phyloP scores from a whole-genome alignment of 2,888 invertebrate species.

The Drosophila pseudotalamancana region DNA sequence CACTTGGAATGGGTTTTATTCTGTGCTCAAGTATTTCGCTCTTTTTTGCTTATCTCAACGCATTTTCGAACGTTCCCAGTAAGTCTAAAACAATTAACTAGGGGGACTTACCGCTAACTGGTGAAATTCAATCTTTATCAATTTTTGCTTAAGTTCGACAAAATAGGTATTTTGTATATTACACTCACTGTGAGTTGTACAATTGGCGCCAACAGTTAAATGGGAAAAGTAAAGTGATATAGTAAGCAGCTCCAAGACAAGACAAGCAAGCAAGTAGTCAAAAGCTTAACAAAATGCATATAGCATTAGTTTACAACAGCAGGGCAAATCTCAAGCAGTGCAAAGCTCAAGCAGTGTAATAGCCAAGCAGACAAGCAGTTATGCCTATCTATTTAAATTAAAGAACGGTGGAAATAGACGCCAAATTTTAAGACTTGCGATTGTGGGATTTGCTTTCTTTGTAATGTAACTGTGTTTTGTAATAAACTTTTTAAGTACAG shows the following conservation, averaged over 20 bases:
- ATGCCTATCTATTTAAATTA: conserved; percentile 4
- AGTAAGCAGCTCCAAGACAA: conserved; percentile 16
- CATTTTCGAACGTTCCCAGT: conserved; percentile 54
- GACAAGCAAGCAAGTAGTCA: neutral
- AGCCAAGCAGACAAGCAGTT: neutral
- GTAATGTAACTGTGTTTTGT: too few species aligned
- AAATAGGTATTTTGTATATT: neutral
- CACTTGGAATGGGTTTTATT: conserved; percentile 26
- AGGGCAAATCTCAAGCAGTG: conserved; percentile 20
- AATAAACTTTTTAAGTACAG: too few species aligned
- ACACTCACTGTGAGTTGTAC: neutral
- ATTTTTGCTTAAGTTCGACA: neutral
- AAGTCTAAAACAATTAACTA: conserved; percentile 7
- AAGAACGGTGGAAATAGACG: neutral
- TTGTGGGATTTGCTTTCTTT: too few species aligned
- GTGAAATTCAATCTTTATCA: conserved; percentile 21
- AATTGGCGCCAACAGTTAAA: neutral
- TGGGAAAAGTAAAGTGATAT: neutral
- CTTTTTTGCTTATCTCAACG: conserved; percentile 67
- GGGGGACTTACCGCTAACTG: conserved; percentile 51
- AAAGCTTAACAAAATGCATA: neutral
- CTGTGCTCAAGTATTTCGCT: conserved; percentile 17
- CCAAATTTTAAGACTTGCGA: neutral
- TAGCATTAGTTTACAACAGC: conserved; percentile 28
- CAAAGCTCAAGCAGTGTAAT: conserved; percentile 4